Base-by-base conservation (phyloP, 35 echinoderm and acorn worm genomes). In the Ophiothrix spiculata region DNA sequence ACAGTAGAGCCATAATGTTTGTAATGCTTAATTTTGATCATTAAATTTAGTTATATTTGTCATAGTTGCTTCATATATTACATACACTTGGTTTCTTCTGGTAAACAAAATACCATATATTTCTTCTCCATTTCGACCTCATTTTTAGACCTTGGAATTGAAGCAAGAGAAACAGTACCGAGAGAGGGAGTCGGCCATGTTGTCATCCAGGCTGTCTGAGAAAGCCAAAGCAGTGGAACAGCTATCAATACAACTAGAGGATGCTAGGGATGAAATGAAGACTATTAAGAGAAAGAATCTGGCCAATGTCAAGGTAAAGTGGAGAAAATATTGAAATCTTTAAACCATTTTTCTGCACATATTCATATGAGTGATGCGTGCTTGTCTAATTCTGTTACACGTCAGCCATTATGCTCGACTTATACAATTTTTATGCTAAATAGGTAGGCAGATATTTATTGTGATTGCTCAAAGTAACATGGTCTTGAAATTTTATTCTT, bases 271-370 rank as follows among this genome's bases (percentile, higher is more conserved):
- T 88, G 95, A 97, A 56, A 90, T 77, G 4, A 97, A 93, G 81
- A 97, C 95, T 1, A 79, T 97, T 0, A 97, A 91, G 75, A 91
- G 95, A 36, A 97, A 93, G 83, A 84, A 97, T 83, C 75, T 42
- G 64, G 95, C 95, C 21, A 97, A 97, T 83, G 83, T 86, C 1
- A 97, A 97, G 90, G n/a, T n/a, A n/a, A n/a, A n/a, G n/a, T n/a
- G n/a, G n/a, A n/a, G n/a, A n/a, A n/a, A n/a, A n/a, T n/a, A n/a
- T n/a, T n/a, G n/a, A n/a, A n/a, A n/a, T n/a, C n/a, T n/a, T n/a
- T n/a, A n/a, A n/a, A n/a, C n/a, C n/a, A n/a, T n/a, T n/a, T n/a
- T n/a, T n/a, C n/a, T n/a, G n/a, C n/a, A n/a, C n/a, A n/a, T n/a
- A n/a, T n/a, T n/a, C n/a, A n/a, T n/a, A n/a, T n/a, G n/a, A n/a